These are phyloP conservation scores for Helleia helle DNA, from an alignment of 2,888 invertebrate species.

Conservation along the genomic window DNA sequence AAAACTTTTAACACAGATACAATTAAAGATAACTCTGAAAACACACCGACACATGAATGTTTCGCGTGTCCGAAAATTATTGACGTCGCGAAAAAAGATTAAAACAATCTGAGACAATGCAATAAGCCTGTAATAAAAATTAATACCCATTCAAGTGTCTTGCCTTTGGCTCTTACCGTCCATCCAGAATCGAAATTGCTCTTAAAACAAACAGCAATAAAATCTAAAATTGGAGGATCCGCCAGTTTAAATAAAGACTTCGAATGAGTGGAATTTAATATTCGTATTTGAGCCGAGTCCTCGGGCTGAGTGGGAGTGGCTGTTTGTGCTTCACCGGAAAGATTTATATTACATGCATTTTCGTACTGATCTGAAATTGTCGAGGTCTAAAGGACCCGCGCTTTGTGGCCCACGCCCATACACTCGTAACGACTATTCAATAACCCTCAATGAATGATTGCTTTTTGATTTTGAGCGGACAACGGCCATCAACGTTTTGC, in stretches of 20 bases:
- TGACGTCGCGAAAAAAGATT: slow-evolving; percentile 59
- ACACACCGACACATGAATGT: slow-evolving; percentile 26
- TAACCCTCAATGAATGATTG: slow-evolving; percentile 68
- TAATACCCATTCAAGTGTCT: slow-evolving; percentile 57
- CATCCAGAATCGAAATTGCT: slow-evolving; percentile 31
- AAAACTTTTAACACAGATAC: too few relatives aligned
- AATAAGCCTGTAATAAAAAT: slow-evolving; percentile 66
- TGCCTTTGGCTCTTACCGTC: slow-evolving; percentile 20
- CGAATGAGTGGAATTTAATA: slow-evolving; percentile 66
- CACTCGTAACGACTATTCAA: slow-evolving; percentile 68
- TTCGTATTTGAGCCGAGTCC: slow-evolving; percentile 56
- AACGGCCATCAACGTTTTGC: slow-evolving; percentile 47
- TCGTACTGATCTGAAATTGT: slow-evolving; percentile 71
- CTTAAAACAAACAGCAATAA: slow-evolving; percentile 44
- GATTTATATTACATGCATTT: slow-evolving; percentile 74
- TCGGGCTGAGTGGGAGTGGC: slow-evolving; percentile 67
- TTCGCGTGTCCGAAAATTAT: slow-evolving; percentile 34
- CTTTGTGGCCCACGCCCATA: slow-evolving; percentile 65
- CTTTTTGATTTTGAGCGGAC: too few relatives aligned
- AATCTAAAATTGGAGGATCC: slow-evolving; percentile 49
- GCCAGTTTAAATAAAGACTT: slow-evolving; percentile 59
- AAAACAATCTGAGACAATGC: slow-evolving; percentile 53
- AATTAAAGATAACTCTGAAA: slow-evolving; percentile 49
- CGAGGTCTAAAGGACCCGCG: slow-evolving; percentile 33
- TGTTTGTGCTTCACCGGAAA: slow-evolving; percentile 71